phyloP scores from a whole-genome alignment of 2,797 vertebrate species.

The Pyrrhura leucotis region DNA sequence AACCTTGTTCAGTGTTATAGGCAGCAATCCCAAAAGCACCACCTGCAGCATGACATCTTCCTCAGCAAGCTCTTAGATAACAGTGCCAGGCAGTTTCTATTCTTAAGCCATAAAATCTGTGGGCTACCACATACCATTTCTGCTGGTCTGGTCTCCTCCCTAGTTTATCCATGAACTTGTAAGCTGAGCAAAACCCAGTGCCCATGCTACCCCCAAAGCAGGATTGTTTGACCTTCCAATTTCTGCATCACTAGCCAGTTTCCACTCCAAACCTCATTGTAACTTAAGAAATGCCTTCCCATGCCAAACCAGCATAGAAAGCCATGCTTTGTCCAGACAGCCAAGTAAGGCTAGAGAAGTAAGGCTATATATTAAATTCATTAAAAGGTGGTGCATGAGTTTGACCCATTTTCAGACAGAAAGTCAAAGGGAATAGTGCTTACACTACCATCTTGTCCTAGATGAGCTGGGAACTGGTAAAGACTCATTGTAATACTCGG shows the following conservation, averaged over 20 bases:
- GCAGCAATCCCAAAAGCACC: background rate
- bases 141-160: background rate
- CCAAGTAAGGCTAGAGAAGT: background rate
- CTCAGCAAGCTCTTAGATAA: background rate
- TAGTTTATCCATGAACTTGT: background rate
- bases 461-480: background rate
- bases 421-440: background rate
- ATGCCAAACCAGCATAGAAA: background rate
- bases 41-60: slow-evolving; percentile 9
- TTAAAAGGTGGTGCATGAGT: background rate
- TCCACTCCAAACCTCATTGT: background rate
- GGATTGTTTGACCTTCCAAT: background rate
- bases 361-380: background rate
- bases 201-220: background rate
- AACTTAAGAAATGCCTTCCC: background rate
- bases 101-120: background rate
- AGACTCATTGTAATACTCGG: background rate
- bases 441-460: background rate
- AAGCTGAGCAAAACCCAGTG: background rate
- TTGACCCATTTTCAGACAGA: background rate
- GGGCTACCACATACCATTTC: background rate
- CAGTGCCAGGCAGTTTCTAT: background rate
- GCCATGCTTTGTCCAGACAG: background rate
- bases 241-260: background rate
- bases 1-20: background rate